Evolutionary conservation across 2,888 invertebrate species (phyloP), one percentile per base, ranked within the genome.

Genomic region (Thera britannica): DNA sequence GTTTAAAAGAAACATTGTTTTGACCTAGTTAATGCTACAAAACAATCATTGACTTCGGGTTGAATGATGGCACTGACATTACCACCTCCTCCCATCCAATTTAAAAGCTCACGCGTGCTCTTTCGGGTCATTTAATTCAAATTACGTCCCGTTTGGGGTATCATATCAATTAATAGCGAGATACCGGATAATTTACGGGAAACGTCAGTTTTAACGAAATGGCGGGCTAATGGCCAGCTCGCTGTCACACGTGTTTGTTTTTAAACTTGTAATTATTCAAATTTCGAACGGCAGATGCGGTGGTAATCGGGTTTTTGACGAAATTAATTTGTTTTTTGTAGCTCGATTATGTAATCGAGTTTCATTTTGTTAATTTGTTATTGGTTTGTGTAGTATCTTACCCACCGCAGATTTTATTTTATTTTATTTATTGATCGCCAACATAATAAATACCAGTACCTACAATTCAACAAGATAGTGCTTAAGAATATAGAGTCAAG

Each of bases 241-340:
- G 61, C 74, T 85, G 83, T 82, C 87, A 63, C 62, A 65, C 55
- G 73, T 74, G 68, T 67, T 72, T 68, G 68, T 71, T 71, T 71
- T 71, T 67, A 65, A 64, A 68, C 68, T 49, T 84, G 86, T 90
- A 87, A 92, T 92, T 92, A 92, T 90, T 92, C 84, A 91, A 92
- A 92, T 90, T 89, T 88, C 73, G 88, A 90, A 89, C 85, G 82
- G 89, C 92, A 92, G 92, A 92, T 92, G 92, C 85, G 62, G 38
- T 48, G 80, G 79, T 77, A 81, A 84, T 82, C 83, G 83, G 52
- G 54, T 66, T 62, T 23, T 62, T 63, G 70, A 67, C 66, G 44
- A 60, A 54, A 66, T 67, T 70, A 60, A 66, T 65, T 68, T 59
- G 61, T 56, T 70, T 59, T 69, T 59, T 69, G 23, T 66, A 57